Conservation (phyloP, 1,140 invertebrate species). For the Ceratosolen fusciceps region DNA sequence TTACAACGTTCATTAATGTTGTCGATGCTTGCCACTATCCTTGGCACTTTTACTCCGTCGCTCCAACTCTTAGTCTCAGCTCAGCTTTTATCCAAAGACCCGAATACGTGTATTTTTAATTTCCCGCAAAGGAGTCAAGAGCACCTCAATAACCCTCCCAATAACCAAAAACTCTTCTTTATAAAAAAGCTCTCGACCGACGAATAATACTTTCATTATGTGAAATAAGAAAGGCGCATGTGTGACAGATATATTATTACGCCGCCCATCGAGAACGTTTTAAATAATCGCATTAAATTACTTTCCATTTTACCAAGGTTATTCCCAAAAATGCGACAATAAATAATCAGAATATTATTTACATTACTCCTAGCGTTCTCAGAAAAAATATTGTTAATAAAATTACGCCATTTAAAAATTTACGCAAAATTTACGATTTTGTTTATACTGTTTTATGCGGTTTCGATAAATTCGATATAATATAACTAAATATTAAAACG, state of each 20-base stretch:
- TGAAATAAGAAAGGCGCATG: slow-evolving; percentile 13
- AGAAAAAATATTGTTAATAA: no score
- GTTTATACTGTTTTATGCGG: no score
- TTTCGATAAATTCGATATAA: no score
- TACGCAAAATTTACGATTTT: no score
- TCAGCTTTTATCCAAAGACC: not conserved
- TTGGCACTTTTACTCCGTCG: slow-evolving; percentile 11
- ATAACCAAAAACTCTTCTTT: no score
- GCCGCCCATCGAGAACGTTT: no score
- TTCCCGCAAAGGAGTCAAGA: not conserved
- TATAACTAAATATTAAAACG: no score
- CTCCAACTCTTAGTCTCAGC: no score
- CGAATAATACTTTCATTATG: slow-evolving; percentile 42
- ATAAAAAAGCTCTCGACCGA: no score
- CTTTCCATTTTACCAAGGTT: not conserved
- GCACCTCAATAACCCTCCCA: no score
- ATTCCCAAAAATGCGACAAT: not conserved
- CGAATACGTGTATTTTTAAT: slow-evolving; percentile 23
- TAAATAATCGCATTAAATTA: slow-evolving; percentile 22
- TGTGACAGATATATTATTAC: slow-evolving; percentile 33
- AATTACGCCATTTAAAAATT: no score
- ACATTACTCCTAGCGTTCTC: not conserved
- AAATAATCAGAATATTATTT: not conserved
- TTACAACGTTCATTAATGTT: not conserved
- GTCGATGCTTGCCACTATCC: slow-evolving; percentile 38